phyloP scores from a whole-genome alignment of 2,888 invertebrate genomes.

The Parasteatoda lunata region DNA sequence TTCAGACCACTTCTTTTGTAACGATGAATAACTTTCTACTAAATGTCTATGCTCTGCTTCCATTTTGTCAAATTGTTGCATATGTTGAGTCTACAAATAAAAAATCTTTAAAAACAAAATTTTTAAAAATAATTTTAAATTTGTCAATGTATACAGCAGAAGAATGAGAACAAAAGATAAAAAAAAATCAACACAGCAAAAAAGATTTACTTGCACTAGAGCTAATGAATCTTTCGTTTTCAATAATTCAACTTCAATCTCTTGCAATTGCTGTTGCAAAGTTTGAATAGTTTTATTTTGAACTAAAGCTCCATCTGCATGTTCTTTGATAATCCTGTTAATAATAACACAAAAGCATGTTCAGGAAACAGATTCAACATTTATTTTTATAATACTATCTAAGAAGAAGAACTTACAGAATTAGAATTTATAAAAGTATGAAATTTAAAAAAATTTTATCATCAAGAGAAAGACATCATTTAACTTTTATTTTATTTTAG shows the following conservation, averaged over 20 bases:
- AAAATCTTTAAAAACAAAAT: neutral
- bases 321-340: conserved; percentile 75
- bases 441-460: too few relatives aligned
- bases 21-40: conserved; percentile 73
- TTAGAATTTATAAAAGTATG: neutral
- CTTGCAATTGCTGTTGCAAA: conserved; percentile 75
- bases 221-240: conserved; percentile 74
- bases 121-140: neutral
- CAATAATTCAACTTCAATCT: conserved; percentile 75
- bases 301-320: conserved; percentile 75
- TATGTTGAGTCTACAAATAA: conserved; percentile 73
- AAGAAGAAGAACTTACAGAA: neutral
- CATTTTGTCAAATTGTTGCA: conserved; percentile 74
- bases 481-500: neutral
- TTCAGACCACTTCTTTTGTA: conserved; percentile 73
- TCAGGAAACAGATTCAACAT: neutral
- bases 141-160: too few relatives aligned
- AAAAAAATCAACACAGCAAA: neutral
- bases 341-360: neutral
- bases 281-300: conserved; percentile 75
- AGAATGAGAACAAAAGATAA: neutral
- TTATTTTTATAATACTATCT: neutral
- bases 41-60: conserved; percentile 76
- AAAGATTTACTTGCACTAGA: conserved; percentile 70
- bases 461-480: neutral